Conservation (phyloP, 2,113 vertebrate species). For the Gallinago undulata region DNA sequence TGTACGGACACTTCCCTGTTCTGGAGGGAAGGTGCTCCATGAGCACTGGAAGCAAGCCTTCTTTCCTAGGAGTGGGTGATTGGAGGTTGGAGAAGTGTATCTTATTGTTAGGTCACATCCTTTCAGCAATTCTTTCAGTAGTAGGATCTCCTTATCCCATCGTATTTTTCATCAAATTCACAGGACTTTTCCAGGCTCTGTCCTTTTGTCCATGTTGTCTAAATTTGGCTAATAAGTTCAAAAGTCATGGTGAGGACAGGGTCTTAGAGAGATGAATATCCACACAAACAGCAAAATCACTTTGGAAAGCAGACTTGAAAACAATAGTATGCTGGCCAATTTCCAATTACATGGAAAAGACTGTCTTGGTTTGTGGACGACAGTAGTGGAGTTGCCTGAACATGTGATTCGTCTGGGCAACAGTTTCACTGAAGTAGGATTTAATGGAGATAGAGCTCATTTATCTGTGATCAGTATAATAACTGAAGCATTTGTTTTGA, state of each 20-base stretch:
- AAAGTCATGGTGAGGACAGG: not conserved
- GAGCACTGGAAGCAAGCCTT: not conserved
- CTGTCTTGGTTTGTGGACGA: not conserved
- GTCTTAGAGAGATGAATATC: not conserved
- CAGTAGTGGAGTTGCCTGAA: not conserved
- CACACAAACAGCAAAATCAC: not conserved
- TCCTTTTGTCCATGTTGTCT: not conserved
- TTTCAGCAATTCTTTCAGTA: not conserved
- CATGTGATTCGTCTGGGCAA: not conserved
- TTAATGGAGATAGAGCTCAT: not conserved
- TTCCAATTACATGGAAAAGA: not conserved
- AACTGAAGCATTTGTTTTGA: conserved; percentile 1
- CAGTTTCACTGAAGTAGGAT: not conserved
- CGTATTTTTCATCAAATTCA: not conserved
- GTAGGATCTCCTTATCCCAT: not conserved
- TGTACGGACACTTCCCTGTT: not conserved
- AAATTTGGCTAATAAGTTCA: not conserved
- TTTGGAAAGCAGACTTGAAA: not conserved
- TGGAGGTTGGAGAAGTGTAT: not conserved
- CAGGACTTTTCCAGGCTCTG: not conserved
- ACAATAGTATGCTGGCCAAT: not conserved
- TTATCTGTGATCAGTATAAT: not conserved
- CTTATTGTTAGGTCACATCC: not conserved
- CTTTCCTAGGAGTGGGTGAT: not conserved
- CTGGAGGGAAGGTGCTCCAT: not conserved